Conservation (phyloP, 2,797 vertebrate genomes). For the Anniella stebbinsi region DNA sequence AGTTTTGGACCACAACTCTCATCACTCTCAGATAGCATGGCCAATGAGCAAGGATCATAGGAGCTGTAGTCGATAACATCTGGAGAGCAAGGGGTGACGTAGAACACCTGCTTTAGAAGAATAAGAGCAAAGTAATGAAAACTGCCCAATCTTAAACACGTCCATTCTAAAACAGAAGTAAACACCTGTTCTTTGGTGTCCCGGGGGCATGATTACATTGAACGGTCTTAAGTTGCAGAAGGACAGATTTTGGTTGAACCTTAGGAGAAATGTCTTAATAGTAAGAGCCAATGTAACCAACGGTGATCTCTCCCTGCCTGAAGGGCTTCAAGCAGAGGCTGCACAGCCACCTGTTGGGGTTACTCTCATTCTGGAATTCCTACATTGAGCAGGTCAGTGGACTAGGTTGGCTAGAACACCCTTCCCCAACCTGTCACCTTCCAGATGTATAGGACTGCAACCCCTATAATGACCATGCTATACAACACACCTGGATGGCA, state of each 20-base stretch:
- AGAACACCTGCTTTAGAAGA: neutral
- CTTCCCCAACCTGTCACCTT: no score
- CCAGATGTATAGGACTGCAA: no score
- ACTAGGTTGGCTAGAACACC: neutral
- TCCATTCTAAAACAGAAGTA: no score
- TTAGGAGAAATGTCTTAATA: neutral
- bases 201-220: no score
- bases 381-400: no score
- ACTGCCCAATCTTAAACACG: neutral
- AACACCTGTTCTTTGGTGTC: no score
- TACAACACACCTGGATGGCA: no score
- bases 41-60: neutral
- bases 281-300: no score
- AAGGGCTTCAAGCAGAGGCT: no score
- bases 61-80: neutral
- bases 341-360: neutral
- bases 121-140: neutral
- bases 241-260: neutral
- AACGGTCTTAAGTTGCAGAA: neutral
- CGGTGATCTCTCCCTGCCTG: no score
- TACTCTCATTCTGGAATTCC: neutral
- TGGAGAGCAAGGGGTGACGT: neutral
- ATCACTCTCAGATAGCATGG: neutral
- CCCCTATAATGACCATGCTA: no score
- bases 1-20: neutral